These are phyloP conservation scores for Fragum sueziense DNA, from an alignment of 2,888 invertebrate genomes.

Conservation along the genomic window DNA sequence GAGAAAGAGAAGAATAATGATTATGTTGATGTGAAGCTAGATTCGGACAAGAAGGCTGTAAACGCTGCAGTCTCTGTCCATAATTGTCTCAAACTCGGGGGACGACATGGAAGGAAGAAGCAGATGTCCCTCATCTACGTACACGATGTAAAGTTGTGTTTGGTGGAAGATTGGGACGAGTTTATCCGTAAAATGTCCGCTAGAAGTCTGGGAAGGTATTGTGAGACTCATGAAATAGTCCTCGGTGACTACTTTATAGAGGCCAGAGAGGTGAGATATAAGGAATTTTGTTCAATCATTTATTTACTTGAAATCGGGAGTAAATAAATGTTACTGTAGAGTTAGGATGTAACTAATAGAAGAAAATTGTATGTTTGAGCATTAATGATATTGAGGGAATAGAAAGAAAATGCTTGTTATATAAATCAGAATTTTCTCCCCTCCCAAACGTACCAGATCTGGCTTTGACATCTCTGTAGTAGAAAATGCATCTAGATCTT, in stretches of 20 bases:
- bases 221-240: slow-evolving; percentile 27
- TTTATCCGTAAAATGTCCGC: slow-evolving; percentile 2
- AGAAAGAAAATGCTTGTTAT: no score
- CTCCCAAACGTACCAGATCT: no score
- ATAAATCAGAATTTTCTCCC: no score
- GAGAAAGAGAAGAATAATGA: neutral
- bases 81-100: neutral
- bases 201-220: neutral
- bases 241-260: slow-evolving; percentile 7
- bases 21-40: neutral
- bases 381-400: no score
- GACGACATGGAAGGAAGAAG: neutral
- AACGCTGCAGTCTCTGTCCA: neutral
- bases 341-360: no score
- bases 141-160: slow-evolving; percentile 17
- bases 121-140: slow-evolving; percentile 24
- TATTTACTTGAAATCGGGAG: no score
- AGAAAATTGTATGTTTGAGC: no score
- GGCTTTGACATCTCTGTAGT: no score
- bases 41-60: neutral
- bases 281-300: no score
- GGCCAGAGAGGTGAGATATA: slow-evolving; percentile 12
- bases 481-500: no score
- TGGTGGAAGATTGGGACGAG: neutral
- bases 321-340: no score